Evolutionary conservation across 1,140 invertebrate genomes (phyloP), one percentile per base, ranked within the genome.

Genomic region (Nilaparvata lugens): DNA sequence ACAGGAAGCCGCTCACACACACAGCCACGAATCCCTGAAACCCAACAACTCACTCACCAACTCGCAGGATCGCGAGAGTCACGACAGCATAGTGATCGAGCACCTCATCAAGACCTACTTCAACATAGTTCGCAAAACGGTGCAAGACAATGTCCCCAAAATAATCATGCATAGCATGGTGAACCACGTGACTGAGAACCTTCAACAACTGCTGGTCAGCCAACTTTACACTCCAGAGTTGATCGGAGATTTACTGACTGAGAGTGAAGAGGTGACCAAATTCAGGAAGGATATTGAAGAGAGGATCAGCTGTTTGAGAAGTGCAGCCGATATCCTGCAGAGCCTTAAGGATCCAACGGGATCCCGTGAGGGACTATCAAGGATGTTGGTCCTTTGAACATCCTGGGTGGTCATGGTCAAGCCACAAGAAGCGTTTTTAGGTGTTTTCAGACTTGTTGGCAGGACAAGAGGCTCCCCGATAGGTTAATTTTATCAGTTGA

Each of bases 111-210:
- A 56, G 14, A 61, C 56, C 16, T 69, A 69, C 53, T 69, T 66
- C 35, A 61, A 48, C 11, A 65, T 69, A 1, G 60, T 69, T 0
- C 53, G 52, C 38, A 63, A 64, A 56, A 38, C 65, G 2, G 55
- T 69, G 31, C 61, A 66, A 52, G 67, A 69, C 25, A 61, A 31
- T 2, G 58, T 69, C 1, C 67, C 67, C 0, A 69, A 69, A 55
- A 58, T 56, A 4, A 67, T 69, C 13, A 69, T 69, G 67, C 63
- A 64, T 38, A 63, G 60, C 42, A 31, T 69, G 56, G 65, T 69
- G 0, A 69, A 67, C 19, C 53, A 61, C 21, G 54, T 65, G 2
- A 62, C 56, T 31, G 53, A 64, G 1, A 43, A 65, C 18, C 57
- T 69, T 9, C 63, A 65, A 28, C 55, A 45, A 2, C 43, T 61